Percentiles rank a stretch among this genome's conserved stretches.
These are phyloP conservation scores for Sebastes diaconus DNA, from an alignment of 2,797 vertebrate genomes.

Conservation along the genomic window DNA sequence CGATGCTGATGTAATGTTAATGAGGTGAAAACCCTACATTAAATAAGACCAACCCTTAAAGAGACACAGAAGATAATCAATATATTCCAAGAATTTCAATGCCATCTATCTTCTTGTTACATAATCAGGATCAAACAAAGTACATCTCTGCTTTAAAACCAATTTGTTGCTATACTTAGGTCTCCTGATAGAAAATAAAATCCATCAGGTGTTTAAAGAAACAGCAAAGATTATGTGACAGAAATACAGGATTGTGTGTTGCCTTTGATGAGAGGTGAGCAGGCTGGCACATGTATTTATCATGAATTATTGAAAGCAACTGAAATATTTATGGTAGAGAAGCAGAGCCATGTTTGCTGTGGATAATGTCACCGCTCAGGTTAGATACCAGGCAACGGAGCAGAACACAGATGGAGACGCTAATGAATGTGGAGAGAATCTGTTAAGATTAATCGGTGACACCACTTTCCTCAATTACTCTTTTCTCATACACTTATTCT, in stretches of 20 bases:
- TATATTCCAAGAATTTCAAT: not conserved
- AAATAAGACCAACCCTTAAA: not conserved
- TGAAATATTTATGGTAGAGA: constrained; percentile 71
- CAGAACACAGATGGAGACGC: constrained; percentile 14
- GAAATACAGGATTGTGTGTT: constrained; percentile 29
- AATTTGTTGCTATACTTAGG: constrained; percentile 14
- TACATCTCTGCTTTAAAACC: constrained; percentile 5
- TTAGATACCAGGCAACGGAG: constrained; percentile 55
- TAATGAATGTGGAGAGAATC: constrained; percentile 4
- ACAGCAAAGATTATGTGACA: constrained; percentile 14
- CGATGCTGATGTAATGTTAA: not conserved
- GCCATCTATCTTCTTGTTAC: not conserved
- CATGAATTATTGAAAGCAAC: constrained; percentile 68
- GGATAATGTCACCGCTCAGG: constrained; percentile 47
- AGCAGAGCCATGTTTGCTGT: constrained; percentile 55
- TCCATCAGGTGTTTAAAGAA: constrained; percentile 26
- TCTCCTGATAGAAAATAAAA: not conserved
- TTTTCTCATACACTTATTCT: not conserved
- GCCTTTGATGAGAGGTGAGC: constrained; percentile 46
- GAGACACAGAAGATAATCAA: not conserved
- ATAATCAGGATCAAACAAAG: constrained; percentile 13
- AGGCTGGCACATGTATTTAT: constrained; percentile 48
- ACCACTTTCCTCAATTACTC: not conserved
- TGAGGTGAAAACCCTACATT: not conserved
- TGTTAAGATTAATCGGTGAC: not conserved